These are phyloP conservation scores for Takifugu bimaculatus DNA, from an alignment of 2,113 vertebrate species.

Conservation along the genomic window DNA sequence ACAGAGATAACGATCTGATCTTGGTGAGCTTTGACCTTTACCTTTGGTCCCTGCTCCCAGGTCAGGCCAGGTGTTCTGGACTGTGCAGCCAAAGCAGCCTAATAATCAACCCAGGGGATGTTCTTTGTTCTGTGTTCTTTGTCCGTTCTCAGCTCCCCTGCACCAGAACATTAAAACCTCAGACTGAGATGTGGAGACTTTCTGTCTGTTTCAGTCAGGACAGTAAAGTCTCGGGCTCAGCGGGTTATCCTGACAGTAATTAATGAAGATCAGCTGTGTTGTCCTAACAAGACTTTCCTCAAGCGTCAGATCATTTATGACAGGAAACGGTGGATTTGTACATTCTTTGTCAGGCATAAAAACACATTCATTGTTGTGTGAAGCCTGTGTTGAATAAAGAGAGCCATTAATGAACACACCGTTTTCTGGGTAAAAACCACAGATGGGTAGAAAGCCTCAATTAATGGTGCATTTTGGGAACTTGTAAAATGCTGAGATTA, in stretches of 20 bases:
- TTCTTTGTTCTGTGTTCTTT: background rate
- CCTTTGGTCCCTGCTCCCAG: constrained; percentile 21
- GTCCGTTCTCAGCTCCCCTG: background rate
- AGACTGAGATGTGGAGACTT: constrained; percentile 3
- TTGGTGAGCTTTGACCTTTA: constrained; percentile 39
- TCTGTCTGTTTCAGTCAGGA: constrained; percentile 8
- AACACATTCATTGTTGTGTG: constrained; percentile 58
- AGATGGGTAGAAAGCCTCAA: constrained; percentile 47
- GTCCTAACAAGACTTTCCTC: constrained; percentile 62
- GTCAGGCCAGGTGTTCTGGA: constrained; percentile 38
- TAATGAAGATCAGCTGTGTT: constrained; percentile 58
- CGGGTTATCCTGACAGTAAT: constrained; percentile 50
- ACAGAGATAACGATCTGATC: constrained; percentile 50
- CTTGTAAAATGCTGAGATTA: constrained; percentile 53
- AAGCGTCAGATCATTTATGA: constrained; percentile 60
- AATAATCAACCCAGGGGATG: constrained; percentile 24
- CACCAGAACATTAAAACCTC: constrained; percentile 10
- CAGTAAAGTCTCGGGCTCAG: constrained; percentile 8
- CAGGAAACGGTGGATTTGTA: constrained; percentile 67
- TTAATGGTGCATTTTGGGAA: constrained; percentile 62
- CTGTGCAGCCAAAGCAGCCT: constrained; percentile 40
- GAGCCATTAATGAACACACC: constrained; percentile 43
- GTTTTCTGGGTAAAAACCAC: constrained; percentile 31
- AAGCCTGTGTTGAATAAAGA: constrained; percentile 38
- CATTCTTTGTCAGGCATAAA: constrained; percentile 63